Evolutionary conservation across 2,888 invertebrate species (phyloP).

Genomic region (Rapana venosa): DNA sequence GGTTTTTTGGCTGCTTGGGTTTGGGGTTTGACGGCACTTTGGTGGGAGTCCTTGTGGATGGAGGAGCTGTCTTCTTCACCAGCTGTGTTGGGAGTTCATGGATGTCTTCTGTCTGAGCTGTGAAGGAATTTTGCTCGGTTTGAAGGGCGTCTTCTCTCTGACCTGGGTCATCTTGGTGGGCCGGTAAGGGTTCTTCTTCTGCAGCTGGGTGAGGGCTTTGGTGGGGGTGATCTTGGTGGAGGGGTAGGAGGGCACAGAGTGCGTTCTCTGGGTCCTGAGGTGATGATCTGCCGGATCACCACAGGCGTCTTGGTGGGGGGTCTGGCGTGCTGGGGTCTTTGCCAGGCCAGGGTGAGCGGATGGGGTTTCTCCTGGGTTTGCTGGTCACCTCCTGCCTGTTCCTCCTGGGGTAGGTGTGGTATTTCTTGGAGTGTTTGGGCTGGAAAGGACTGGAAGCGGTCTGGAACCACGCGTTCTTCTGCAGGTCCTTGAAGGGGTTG

Average conservation of each 20-base stretch:
- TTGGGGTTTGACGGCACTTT: neutral
- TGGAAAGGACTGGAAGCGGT: conserved; percentile 9
- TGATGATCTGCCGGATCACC: no score
- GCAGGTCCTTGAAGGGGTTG: neutral
- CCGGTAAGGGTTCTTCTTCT: neutral
- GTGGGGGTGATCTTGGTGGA: neutral
- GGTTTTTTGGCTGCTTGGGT: neutral
- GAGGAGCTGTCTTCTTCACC: no score
- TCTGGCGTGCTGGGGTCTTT: neutral
- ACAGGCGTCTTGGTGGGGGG: neutral
- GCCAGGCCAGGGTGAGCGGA: neutral
- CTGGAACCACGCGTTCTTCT: neutral
- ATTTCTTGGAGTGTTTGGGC: neutral
- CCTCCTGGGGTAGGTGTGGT: conserved; percentile 21
- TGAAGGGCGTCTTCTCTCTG: no score
- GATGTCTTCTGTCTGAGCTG: no score
- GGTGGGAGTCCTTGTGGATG: neutral
- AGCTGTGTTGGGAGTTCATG: no score
- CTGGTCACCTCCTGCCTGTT: neutral
- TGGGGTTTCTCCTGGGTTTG: neutral
- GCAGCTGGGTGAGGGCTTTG: neutral
- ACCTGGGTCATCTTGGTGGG: no score
- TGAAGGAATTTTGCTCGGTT: no score
- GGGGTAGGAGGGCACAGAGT: neutral
- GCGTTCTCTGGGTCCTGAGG: neutral